Evolutionary conservation across 2,113 vertebrate genomes (phyloP).

Genomic region (Scopus umbretta): DNA sequence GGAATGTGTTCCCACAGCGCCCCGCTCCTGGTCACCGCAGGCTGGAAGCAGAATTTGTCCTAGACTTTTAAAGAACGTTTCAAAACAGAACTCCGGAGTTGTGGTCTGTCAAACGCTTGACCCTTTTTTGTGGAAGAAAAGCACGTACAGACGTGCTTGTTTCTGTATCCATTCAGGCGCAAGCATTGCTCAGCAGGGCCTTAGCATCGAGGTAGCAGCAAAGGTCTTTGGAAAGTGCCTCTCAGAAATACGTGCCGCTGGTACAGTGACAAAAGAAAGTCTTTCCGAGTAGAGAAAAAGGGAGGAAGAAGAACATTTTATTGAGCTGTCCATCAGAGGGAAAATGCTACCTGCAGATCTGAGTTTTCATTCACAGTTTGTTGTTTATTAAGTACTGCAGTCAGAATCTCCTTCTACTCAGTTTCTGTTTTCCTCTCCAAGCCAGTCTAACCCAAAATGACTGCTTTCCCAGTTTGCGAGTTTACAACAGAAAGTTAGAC

Average conservation of each 20-base stretch:
- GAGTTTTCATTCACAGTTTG: background rate
- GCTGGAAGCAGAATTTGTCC: background rate
- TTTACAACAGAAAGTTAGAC: background rate
- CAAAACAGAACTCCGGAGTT: background rate
- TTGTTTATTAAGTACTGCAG: background rate
- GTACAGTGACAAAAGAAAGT: background rate
- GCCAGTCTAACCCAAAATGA: background rate
- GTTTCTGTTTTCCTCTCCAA: background rate
- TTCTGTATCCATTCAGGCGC: accelerated
- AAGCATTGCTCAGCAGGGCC: background rate
- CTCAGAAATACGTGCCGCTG: background rate
- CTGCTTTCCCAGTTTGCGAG: background rate
- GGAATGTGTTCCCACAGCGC: accelerated
- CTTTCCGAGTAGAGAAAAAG: background rate
- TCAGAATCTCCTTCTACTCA: background rate
- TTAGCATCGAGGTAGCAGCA: accelerated
- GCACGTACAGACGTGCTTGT: accelerated
- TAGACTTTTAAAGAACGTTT: background rate
- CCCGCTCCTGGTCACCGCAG: accelerated
- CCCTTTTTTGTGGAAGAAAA: background rate
- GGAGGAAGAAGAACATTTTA: background rate
- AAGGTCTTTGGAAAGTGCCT: background rate
- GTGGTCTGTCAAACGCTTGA: background rate
- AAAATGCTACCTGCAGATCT: background rate
- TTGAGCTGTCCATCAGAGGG: background rate